Base-by-base conservation (phyloP, 1,140 invertebrate genomes). In the Leptoteleia sp. region DNA sequence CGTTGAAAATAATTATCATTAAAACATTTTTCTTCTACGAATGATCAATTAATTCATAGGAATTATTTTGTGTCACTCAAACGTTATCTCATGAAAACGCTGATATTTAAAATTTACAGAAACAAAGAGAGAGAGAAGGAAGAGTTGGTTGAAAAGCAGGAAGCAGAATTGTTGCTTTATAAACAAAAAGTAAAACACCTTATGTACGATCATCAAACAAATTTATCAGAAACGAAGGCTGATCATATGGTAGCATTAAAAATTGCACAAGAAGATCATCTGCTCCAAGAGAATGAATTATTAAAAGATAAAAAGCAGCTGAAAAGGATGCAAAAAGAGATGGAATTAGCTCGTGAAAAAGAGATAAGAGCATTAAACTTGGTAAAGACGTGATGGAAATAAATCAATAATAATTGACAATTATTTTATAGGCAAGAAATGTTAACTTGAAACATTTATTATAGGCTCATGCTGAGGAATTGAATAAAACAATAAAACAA, bases 181-280 rank as follows among this genome's bases (percentile, higher is more conserved):
- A 96, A 96, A 88, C 96, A 98, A 85, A 97, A 97, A 92, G 94
- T 98, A 7, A 97, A 97, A 83, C 95, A 97, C 88, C 89, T 98
- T 15, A 93, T 97, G 87, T 97, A 96, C 87, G 96, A 97, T 83
- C 96, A 98, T 83, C 95, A 97, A 84, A 94, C 93, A 27, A 94
- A 94, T 82, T 91, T 96, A 37, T 93, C 95, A 0, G 93, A 95
- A 82, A 89, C 94, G 13, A 94, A 95, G 87, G 93, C 94, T 5
- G 94, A 96, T 82, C 92, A 93, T 19, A 91, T 94, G 86, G 93
- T 95, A 0, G 91, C 93, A 6, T 86, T 96, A 4, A 95, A 96
- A 88, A 85, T 94, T 6, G 92, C 93, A 4, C 92, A 95, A 84
- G 93, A 95, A 80, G 92, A 94, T 82, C 93, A 96, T 83, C 86